Evolutionary conservation across 1,140 invertebrate species (phyloP).

Genomic region (Ditylenchus dipsaci): DNA sequence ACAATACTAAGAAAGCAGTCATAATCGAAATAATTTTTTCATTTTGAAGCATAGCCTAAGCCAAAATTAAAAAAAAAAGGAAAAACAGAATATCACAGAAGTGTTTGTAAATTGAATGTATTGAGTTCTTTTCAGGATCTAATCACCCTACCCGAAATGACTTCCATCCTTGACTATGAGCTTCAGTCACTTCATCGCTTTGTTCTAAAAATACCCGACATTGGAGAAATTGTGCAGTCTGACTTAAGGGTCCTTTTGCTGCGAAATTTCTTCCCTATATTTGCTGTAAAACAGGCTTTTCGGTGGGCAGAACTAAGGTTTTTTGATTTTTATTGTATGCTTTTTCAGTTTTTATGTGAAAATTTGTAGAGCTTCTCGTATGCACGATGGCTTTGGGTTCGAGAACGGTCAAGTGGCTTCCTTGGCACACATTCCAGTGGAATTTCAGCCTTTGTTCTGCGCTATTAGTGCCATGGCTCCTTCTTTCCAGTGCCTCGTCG

Average conservation of each 20-base stretch:
- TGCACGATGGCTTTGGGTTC: slow-evolving; percentile 40
- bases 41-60: no score
- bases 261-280: slow-evolving; percentile 54
- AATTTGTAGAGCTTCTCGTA: slow-evolving; percentile 13
- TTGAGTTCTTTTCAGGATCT: slow-evolving; percentile 13
- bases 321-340: background rate
- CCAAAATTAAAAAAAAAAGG: no score
- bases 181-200: slow-evolving; percentile 36
- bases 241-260: slow-evolving; percentile 39
- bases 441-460: slow-evolving; percentile 43
- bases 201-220: slow-evolving; percentile 45
- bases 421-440: slow-evolving; percentile 25
- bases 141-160: slow-evolving; percentile 17
- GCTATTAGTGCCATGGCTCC: slow-evolving; percentile 27
- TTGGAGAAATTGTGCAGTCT: slow-evolving; percentile 34
- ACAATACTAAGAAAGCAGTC: no score
- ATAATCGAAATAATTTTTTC: no score
- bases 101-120: no score
- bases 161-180: slow-evolving; percentile 43
- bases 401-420: slow-evolving; percentile 38
- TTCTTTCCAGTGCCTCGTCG: slow-evolving; percentile 38
- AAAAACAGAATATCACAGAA: no score
- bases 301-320: slow-evolving; percentile 34
- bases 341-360: background rate
- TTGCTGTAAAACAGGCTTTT: slow-evolving; percentile 46